Evolutionary conservation across 2,797 vertebrate species (phyloP), one percentile per base, ranked within the genome.

Genomic region (Myoxocephalus aenaeus): DNA sequence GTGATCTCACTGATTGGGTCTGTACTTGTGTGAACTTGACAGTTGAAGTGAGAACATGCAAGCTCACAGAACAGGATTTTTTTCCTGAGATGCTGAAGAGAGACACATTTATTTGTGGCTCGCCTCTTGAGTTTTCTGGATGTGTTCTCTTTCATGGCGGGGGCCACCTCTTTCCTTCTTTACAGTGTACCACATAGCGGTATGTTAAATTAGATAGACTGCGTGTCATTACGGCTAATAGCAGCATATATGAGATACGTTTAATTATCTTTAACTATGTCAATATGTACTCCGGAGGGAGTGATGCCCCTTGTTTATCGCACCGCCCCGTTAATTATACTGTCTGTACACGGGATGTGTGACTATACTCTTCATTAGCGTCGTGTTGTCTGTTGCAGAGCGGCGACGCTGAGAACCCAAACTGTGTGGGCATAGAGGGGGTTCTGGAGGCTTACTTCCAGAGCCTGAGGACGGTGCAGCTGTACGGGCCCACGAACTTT

Each of bases 401-500:
- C 78, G 94, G 95, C 12, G 96, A 99, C 2, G 81, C 59, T 11
- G 97, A 97, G 44, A 97, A 97, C 79, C 96, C 97, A 32, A 98
- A 96, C 96, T 99, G 98, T n/a, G 96, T 94, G 0, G 98, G 97
- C 64, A 98, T 99, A 0, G 98, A 99, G 42, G 98, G 98, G 0
- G 98, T 99, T 12, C 93, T 99, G 82, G 97, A 99, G 93, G 96
- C 97, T 11, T 99, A 99, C 86, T 97, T 98, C 83, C 96, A 97
- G 90, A 98, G 98, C 87, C 95, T 99, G 84, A 95, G 97, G 69
- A 96, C 96, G 0, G 98, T 98, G 75, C 97, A 99, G 94, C 96
- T 99, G n/a, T 99, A 98, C 0, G 98, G 98, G 63, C 98, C 98
- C 73, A 99, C 98, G 81, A 99, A 98, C 94, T 99, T 99, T 2